A percentile compares a stretch with the other conserved stretches of the same genome.
These are phyloP conservation scores for Thereva nobilitata DNA, from an alignment of 2,888 invertebrate species.

Conservation along the genomic window DNA sequence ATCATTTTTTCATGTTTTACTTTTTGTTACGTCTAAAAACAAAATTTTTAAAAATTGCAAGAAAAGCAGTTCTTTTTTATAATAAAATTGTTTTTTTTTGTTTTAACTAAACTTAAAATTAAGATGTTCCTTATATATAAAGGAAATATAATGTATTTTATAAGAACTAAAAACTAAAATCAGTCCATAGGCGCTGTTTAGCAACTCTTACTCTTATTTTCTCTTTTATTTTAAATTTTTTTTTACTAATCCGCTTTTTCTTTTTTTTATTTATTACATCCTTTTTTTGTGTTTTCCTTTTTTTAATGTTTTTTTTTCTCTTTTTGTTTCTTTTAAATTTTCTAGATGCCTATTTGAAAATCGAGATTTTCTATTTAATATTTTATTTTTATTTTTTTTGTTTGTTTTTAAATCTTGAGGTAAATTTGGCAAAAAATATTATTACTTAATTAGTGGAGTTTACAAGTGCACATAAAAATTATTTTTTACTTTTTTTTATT, in stretches of 20 bases:
- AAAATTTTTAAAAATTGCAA: too few species aligned
- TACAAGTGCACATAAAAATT: conserved; percentile 32
- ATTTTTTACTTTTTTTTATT: conserved; percentile 21
- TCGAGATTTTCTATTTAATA: conserved; percentile 21
- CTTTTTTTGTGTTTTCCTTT: conserved; percentile 4
- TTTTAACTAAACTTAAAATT: conserved; percentile 29
- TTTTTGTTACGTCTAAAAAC: too few species aligned
- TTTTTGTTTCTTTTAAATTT: conserved; percentile 39
- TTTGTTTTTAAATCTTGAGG: conserved; percentile 48
- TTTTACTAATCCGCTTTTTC: background rate
- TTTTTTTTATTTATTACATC: conserved; percentile 20
- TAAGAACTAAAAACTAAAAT: conserved; percentile 38
- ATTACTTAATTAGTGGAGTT: conserved; percentile 25
- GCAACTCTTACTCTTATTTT: conserved; percentile 9
- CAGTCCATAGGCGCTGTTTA: conserved; percentile 40
- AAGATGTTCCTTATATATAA: conserved; percentile 26
- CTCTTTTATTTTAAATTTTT: background rate
- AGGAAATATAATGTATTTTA: background rate
- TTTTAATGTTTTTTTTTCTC: background rate
- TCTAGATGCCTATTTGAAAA: conserved; percentile 29
- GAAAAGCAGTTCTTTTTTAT: too few species aligned
- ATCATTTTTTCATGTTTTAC: too few species aligned
- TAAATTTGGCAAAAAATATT: conserved; percentile 56
- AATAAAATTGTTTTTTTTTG: too few species aligned
- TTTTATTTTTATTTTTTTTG: conserved; percentile 7